Base-by-base conservation (phyloP, 1,140 invertebrate species). In the Trachymyrmex septentrionalis region DNA sequence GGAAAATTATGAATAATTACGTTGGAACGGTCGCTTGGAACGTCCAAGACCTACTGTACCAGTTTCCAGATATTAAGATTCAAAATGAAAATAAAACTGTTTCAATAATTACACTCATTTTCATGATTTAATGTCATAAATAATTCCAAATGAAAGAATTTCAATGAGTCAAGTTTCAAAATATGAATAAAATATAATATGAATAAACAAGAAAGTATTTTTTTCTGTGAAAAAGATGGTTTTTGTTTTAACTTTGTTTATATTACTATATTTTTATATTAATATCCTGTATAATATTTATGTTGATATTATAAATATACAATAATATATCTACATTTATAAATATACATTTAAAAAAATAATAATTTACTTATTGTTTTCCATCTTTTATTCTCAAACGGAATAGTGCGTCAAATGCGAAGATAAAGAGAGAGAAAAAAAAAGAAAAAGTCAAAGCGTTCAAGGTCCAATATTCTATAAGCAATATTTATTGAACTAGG, bases 381-480 rank as follows among this genome's bases (percentile, higher is more conserved):
- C 12, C 19, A 3, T 0, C 21, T 24, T 66, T 6, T 66, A 16
- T 61, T 27, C 6, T 24, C 19, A 44, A 53, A 30, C 19, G 30
- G 30, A 21, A 66, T 44, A 64, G 6, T 63, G n/a, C n/a, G 38
- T 44, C 38, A 10, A 38, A 24, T 2, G 38, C 5, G 69, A 1
- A 48, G 27, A 24, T 50, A 71, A 50, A 59, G 27, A 50, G 48
- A n/a, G n/a, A n/a, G n/a, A n/a, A n/a, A n/a, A n/a, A n/a, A n/a
- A 30, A 30, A 30, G 24, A 63, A 6, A 63, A 12, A 27, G 12
- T 30, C n/a, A 24, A 16, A 21, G n/a, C n/a, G 72, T 77, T 48
- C 75, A 77, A 77, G 75, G 59, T 30, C 61, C 38, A n/a, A 77
- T 77, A 77, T n/a, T 50, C 57, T 38, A 64, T 64, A 19, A 30